Percentiles rank a stretch among this genome's conserved stretches.
Evolutionary conservation across 2,888 invertebrate species (phyloP).

Genomic region (Cryptus armator): DNA sequence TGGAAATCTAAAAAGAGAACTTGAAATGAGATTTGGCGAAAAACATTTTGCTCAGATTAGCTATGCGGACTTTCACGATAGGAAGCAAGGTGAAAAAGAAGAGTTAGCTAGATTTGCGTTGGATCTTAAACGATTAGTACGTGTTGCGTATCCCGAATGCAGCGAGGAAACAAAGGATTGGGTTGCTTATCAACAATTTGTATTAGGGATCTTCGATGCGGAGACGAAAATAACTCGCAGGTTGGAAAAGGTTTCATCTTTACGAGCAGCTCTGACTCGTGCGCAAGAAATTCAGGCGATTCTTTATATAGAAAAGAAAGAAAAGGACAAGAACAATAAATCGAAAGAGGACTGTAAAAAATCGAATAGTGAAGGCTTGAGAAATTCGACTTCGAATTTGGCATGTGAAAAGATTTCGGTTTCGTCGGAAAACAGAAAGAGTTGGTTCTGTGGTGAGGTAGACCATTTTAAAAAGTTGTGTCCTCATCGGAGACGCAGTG

Average conservation of each 20-base stretch:
- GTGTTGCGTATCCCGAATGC: background rate
- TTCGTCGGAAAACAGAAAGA: background rate
- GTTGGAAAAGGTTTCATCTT: conserved; percentile 7
- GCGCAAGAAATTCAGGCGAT: too few species aligned
- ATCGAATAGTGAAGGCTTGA: background rate
- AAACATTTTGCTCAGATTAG: background rate
- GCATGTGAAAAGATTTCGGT: background rate
- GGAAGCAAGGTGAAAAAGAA: background rate
- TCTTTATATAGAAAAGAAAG: too few species aligned
- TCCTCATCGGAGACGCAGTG: background rate
- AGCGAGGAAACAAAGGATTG: background rate
- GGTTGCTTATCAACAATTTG: background rate
- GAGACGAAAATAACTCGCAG: background rate
- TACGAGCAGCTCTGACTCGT: background rate
- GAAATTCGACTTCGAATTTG: background rate
- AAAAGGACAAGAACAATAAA: too few species aligned
- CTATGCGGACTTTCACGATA: background rate
- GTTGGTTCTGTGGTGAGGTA: background rate
- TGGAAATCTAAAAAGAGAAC: too few species aligned
- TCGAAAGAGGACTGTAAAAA: too few species aligned
- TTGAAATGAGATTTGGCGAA: too few species aligned
- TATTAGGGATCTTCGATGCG: background rate
- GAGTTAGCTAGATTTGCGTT: background rate
- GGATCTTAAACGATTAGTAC: conserved; percentile 1
- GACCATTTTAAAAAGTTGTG: background rate